Evolutionary conservation across 1,140 invertebrate species (phyloP).

Genomic region (Hypothenemus hampei): DNA sequence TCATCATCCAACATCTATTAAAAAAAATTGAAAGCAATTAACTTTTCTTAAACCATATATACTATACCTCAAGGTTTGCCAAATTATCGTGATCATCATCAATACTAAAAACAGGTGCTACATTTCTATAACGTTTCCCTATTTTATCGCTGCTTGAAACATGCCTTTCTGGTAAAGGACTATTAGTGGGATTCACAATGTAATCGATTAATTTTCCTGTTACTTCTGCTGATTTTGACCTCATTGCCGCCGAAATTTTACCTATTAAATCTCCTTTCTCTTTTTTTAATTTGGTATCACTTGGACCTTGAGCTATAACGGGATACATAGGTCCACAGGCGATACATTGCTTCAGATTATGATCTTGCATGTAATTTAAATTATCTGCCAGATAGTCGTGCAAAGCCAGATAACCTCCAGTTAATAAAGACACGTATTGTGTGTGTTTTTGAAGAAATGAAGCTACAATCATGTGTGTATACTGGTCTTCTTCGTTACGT

Average conservation of each 20-base stretch:
- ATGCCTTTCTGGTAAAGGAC: conserved; percentile 59
- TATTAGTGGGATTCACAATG: conserved; percentile 70
- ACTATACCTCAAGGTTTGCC: conserved; percentile 40
- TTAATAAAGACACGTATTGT: conserved; percentile 86
- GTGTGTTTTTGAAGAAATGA: conserved; percentile 94
- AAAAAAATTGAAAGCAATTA: too few species aligned
- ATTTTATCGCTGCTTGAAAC: conserved; percentile 74
- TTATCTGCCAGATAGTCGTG: conserved; percentile 80
- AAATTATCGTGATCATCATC: conserved; percentile 82
- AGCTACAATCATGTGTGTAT: conserved; percentile 97
- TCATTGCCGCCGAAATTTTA: conserved; percentile 75
- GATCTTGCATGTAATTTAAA: conserved; percentile 74
- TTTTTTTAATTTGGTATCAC: conserved; percentile 45
- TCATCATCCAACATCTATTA: conserved; percentile 50
- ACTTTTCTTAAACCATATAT: conserved; percentile 1
- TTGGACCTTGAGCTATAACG: conserved; percentile 34
- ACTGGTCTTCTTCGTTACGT: conserved; percentile 90
- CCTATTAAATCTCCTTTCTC: conserved; percentile 61
- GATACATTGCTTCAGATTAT: conserved; percentile 71
- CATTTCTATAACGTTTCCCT: conserved; percentile 84
- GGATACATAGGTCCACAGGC: conserved; percentile 63
- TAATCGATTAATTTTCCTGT: conserved; percentile 92
- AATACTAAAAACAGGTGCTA: conserved; percentile 91
- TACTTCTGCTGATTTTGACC: conserved; percentile 85
- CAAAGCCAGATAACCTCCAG: conserved; percentile 87